Percentiles rank a stretch among this genome's conserved stretches.
phyloP scores from a whole-genome alignment of 2,888 invertebrate species.

The Megaustenia siamemsis region DNA sequence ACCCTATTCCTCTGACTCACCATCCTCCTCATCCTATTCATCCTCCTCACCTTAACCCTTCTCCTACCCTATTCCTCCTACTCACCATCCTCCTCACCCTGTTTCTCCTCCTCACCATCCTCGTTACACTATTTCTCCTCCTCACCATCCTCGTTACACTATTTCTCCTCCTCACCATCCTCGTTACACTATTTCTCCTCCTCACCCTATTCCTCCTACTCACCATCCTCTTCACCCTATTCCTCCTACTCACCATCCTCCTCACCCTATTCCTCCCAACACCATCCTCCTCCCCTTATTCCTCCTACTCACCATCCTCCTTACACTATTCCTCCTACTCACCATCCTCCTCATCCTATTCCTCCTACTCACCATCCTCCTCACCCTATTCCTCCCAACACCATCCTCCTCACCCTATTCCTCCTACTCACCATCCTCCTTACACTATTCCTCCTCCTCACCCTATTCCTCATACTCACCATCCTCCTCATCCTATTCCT shows the following conservation, averaged over 20 bases:
- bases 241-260: too few species aligned
- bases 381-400: too few species aligned
- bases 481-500: too few species aligned
- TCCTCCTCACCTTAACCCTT: background rate
- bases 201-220: slow-evolving; percentile 10
- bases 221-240: too few species aligned
- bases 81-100: background rate
- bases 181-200: background rate
- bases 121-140: slow-evolving; percentile 24
- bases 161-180: slow-evolving; percentile 5
- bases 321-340: too few species aligned
- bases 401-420: background rate
- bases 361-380: too few species aligned
- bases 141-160: slow-evolving; percentile 12
- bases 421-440: background rate
- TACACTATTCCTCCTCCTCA: too few species aligned
- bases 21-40: background rate
- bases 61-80: background rate
- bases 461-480: background rate
- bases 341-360: too few species aligned
- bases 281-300: background rate
- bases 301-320: too few species aligned
- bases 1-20: background rate
- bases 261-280: background rate
- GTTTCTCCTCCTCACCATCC: background rate